These are phyloP conservation scores for Cyanoliseus patagonus DNA, from an alignment of 2,113 vertebrate species.

Conservation along the genomic window DNA sequence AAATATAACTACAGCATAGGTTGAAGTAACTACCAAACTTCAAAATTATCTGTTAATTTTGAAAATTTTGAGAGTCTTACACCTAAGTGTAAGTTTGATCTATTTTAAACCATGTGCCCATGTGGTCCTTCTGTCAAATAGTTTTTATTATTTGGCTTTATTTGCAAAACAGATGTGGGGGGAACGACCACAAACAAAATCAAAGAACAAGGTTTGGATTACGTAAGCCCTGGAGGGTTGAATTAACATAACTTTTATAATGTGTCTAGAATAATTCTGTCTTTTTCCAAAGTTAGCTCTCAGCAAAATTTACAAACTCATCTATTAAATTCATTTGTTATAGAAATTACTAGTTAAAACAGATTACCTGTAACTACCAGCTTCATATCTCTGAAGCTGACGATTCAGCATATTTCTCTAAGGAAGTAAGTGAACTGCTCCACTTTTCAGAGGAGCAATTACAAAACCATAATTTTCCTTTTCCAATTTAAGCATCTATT, in stretches of 20 bases:
- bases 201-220: neutral
- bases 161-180: neutral
- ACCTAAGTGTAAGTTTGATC: neutral
- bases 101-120: neutral
- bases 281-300: neutral
- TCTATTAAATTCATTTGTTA: neutral
- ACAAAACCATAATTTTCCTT: neutral
- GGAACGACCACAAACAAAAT: neutral
- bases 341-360: neutral
- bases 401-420: neutral
- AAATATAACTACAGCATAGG: neutral
- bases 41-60: neutral
- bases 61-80: neutral
- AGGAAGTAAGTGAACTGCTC: neutral
- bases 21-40: neutral
- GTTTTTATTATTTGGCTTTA: neutral
- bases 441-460: slow-evolving; percentile 4
- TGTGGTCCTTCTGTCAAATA: neutral
- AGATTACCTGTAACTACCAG: neutral
- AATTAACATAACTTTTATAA: neutral
- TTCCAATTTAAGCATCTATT: neutral
- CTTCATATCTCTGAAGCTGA: neutral
- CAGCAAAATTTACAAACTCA: neutral
- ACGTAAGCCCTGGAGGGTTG: neutral
- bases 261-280: neutral